Conservation (phyloP, 2,797 vertebrate genomes). For the Margarornis squamiger region DNA sequence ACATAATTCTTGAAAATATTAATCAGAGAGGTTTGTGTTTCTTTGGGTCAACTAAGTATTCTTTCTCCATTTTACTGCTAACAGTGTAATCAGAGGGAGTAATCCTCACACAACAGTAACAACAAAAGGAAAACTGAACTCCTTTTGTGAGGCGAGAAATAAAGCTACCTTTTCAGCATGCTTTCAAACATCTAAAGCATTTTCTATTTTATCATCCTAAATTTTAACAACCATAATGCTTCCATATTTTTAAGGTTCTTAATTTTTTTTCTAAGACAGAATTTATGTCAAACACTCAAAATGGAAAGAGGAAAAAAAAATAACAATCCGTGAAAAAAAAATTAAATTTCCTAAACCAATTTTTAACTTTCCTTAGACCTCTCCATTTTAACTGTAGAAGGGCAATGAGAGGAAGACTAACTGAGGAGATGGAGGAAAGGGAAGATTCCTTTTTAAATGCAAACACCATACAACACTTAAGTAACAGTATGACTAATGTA, state of each 20-base stretch:
- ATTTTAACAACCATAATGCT: background rate
- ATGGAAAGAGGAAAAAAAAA: background rate
- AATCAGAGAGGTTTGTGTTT: background rate
- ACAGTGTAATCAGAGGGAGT: background rate
- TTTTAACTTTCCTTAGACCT: background rate
- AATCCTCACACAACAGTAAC: background rate
- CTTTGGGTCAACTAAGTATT: background rate
- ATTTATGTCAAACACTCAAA: background rate
- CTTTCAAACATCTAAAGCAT: background rate
- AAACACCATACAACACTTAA: conserved; percentile 58
- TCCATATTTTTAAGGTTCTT: background rate
- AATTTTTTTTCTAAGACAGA: background rate
- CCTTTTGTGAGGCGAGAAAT: background rate
- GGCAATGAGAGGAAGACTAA: background rate
- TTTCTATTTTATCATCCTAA: background rate
- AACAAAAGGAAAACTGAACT: background rate
- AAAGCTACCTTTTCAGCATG: background rate
- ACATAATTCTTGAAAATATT: background rate
- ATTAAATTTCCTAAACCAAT: background rate
- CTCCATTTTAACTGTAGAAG: background rate
- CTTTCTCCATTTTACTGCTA: background rate
- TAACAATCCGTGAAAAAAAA: background rate
- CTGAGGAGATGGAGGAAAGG: background rate
- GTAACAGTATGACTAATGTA: conserved; percentile 30
- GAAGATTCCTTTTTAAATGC: conserved; percentile 1